Conservation (phyloP, 2,888 invertebrate species). For the Apeira syringaria region DNA sequence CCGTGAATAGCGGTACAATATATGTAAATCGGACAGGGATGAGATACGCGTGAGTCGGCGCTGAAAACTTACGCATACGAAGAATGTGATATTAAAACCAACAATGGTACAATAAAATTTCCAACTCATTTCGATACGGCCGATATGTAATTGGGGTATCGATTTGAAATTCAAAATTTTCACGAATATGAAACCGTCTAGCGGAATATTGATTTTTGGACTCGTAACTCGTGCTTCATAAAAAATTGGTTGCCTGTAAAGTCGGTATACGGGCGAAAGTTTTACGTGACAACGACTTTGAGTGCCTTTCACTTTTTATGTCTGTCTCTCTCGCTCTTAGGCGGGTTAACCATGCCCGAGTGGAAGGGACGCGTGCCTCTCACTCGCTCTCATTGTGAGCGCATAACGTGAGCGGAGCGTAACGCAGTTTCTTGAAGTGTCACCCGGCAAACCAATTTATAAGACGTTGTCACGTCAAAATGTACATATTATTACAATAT, state of each 20-base stretch:
- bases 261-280: no score
- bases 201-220: conserved; percentile 24
- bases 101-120: conserved; percentile 47
- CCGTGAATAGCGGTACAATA: conserved; percentile 73
- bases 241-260: no score
- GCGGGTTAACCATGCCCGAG: no score
- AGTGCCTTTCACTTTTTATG: no score
- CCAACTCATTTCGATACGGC: conserved; percentile 34
- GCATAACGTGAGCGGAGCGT: no score
- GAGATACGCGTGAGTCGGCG: conserved; percentile 52
- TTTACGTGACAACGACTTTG: no score
- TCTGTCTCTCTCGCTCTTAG: no score
- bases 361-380: no score
- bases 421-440: no score
- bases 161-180: conserved; percentile 34
- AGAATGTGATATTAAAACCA: conserved; percentile 52
- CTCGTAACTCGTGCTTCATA: conserved; percentile 18
- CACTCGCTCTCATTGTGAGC: no score
- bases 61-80: conserved; percentile 49
- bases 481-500: conserved; percentile 23
- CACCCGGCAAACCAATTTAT: no score
- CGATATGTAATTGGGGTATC: conserved; percentile 32
- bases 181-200: conserved; percentile 28
- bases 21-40: conserved; percentile 67
- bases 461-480: no score